Base-by-base conservation (phyloP, 2,113 vertebrate genomes). In the Ctenomys sociabilis region DNA sequence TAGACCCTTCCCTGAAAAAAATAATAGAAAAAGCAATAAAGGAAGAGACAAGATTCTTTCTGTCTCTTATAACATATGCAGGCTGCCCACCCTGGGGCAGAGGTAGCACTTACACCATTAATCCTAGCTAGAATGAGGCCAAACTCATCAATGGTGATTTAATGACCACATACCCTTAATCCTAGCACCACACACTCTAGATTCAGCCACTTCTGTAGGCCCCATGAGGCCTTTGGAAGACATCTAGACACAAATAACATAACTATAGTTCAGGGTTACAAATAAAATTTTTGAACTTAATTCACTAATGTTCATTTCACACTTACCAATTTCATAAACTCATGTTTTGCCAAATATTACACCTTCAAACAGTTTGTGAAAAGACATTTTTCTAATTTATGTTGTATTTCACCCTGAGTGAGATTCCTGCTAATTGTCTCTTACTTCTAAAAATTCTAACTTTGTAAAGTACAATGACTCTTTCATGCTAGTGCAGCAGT, bases 301-400 rank as follows among this genome's bases (percentile, higher is more conserved):
- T n/a, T 95, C 73, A 81, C 45, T 85, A 78, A 64, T 16, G 16
- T 70, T 93, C 88, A 90, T 70, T 85, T 94, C 66, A 84, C 43
- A 91, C 75, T 85, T n/a, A 32, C 40, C 57, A 80, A 93, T 66
- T 80, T 84, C 72, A 89, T 77, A 89, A 81, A 72, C 61, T 68
- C 73, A 12, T 57, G 77, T 84, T 85, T 87, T 5, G 30, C 8
- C 75, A 35, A 22, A 28, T 8, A 66, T 63, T 92, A 77, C 1
- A 0, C 8, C 61, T 94, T 73, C 2, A 37, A 83, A 72, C 40
- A 61, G 68, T 61, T 80, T 59, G 54, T 59, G 68, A 35, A 70
- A 78, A 94, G 21, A 30, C 8, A 89, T 94, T 94, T 72, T 49
- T 84, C 32, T 84, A 45, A 82, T 52, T 66, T 12, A 61, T 64